Evolutionary conservation across 1,140 invertebrate genomes (phyloP).

Genomic region (Procambarus virginalis): DNA sequence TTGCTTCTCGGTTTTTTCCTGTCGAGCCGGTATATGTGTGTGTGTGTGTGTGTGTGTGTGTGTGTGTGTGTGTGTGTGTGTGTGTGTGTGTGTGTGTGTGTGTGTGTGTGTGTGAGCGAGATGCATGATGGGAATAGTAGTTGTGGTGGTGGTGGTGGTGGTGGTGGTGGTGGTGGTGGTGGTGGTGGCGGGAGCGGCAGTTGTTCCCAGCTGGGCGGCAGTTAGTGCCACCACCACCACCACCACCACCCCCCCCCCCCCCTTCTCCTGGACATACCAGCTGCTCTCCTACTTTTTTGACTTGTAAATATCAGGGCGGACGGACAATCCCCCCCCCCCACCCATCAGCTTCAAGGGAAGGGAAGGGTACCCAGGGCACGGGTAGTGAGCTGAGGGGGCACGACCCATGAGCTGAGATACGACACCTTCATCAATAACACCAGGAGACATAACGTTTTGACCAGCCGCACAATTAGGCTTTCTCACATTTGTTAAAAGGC

Average conservation of each 20-base stretch:
- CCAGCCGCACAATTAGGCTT: too few relatives aligned
- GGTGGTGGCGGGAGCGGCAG: not conserved
- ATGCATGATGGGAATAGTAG: not conserved
- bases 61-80: not conserved
- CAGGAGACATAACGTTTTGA: too few relatives aligned
- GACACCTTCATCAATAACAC: too few relatives aligned
- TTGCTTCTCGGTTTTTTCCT: too few relatives aligned
- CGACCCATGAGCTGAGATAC: not conserved
- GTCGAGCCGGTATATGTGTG: too few relatives aligned
- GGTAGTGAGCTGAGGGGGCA: not conserved
- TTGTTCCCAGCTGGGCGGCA: not conserved
- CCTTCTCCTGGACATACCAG: not conserved
- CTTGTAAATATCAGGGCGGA: conserved; percentile 8
- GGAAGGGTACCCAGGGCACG: not conserved
- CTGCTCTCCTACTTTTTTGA: conserved; percentile 7
- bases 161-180: not conserved
- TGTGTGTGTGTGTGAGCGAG: not conserved
- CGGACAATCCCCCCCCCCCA: not conserved
- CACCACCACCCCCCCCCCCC: not conserved
- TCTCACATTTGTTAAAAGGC: too few relatives aligned
- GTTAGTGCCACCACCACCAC: not conserved
- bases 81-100: not conserved
- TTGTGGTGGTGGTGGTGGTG: too few relatives aligned
- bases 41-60: conserved; percentile 1
- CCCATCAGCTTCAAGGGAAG: not conserved